A percentile compares a stretch with the other conserved stretches of the same genome.
Evolutionary conservation across 1,140 invertebrate species (phyloP).

Genomic region (Conus ventricosus): DNA sequence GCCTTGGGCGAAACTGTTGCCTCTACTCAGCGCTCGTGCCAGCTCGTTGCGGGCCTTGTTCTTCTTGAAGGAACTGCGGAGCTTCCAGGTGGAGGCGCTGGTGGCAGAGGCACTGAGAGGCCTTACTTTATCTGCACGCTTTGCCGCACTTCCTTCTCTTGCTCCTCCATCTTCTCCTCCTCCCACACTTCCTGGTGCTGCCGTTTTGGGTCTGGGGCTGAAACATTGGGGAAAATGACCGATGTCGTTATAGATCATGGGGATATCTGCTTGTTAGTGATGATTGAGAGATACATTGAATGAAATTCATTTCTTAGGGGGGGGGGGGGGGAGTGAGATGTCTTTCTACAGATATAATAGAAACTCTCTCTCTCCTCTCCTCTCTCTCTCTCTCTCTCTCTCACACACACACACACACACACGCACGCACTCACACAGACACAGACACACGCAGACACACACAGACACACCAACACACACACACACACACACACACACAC

Average conservation of each 20-base stretch:
- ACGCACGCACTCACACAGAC: background rate
- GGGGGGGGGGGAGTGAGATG: too few species aligned
- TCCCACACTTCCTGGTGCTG: background rate
- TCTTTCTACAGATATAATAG: too few species aligned
- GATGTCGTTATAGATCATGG: too few species aligned
- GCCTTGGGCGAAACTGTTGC: conserved; percentile 24
- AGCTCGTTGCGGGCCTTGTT: conserved; percentile 56
- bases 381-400: too few species aligned
- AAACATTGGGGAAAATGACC: background rate
- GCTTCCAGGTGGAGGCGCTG: conserved; percentile 25
- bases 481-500: conserved; percentile 4
- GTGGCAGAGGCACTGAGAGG: conserved; percentile 22
- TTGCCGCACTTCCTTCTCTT: too few species aligned
- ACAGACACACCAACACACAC: background rate
- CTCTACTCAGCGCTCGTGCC: conserved; percentile 52
- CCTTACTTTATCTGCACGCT: background rate
- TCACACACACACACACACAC: background rate
- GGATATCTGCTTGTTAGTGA: too few species aligned
- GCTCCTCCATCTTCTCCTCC: background rate
- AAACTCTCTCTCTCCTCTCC: background rate
- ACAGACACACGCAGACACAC: background rate
- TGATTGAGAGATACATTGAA: too few species aligned
- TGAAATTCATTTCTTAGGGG: too few species aligned
- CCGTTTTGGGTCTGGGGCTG: conserved; percentile 39
- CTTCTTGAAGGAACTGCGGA: conserved; percentile 41